phyloP scores from a whole-genome alignment of 2,888 invertebrate species.

The Synanthedon tipuliformis region DNA sequence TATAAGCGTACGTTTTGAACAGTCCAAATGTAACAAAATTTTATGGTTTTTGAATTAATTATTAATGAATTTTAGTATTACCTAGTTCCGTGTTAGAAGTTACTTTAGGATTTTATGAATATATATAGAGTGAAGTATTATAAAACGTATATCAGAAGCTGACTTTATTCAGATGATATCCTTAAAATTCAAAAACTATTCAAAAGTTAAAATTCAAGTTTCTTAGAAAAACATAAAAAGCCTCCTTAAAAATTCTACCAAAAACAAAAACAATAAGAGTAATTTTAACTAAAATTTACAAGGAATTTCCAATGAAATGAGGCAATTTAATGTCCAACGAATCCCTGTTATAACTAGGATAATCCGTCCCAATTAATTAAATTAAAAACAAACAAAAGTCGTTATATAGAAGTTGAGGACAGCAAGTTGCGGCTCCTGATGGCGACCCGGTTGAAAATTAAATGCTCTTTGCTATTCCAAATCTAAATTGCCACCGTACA shows the following conservation, averaged over 20 bases:
- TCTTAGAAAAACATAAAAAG: too few species aligned
- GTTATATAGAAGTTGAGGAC: conserved; percentile 41
- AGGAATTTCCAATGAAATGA: not conserved
- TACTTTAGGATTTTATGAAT: too few species aligned
- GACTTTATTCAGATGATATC: too few species aligned
- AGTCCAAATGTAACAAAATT: too few species aligned
- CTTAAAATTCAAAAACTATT: too few species aligned
- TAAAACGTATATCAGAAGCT: too few species aligned
- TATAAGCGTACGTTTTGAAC: too few species aligned
- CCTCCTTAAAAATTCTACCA: not conserved
- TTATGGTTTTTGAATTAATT: too few species aligned
- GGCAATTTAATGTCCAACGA: conserved; percentile 14
- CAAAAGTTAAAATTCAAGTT: too few species aligned
- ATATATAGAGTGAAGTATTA: too few species aligned
- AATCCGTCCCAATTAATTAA: conserved; percentile 59
- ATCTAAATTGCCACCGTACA: not conserved
- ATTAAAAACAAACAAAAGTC: conserved; percentile 61
- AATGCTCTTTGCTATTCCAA: conserved; percentile 3
- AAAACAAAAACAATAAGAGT: not conserved
- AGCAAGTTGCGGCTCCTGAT: conserved; percentile 28
- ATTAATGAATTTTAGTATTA: too few species aligned
- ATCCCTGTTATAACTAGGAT: conserved; percentile 49
- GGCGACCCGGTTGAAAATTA: conserved; percentile 24
- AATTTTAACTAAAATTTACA: not conserved
- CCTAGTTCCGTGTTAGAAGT: too few species aligned